Evolutionary conservation across 2,113 vertebrate species (phyloP).

Genomic region (Aptenodytes forsteri): DNA sequence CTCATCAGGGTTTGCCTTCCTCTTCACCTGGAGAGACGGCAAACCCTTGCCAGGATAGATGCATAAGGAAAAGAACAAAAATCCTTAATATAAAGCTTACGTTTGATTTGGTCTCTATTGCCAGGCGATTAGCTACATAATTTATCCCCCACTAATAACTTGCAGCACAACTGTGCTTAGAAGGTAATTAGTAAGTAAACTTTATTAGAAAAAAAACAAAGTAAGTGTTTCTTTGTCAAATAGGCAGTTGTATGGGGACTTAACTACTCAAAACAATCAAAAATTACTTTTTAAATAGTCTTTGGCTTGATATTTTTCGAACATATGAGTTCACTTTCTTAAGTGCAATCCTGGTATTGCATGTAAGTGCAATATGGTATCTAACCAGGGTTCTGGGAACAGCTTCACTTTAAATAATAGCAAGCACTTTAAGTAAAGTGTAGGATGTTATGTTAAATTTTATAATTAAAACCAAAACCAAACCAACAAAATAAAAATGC

Average conservation of each 20-base stretch:
- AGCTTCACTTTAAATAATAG: background rate
- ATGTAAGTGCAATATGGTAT: background rate
- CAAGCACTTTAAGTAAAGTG: background rate
- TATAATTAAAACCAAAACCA: background rate
- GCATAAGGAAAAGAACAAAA: background rate
- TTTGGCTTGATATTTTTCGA: background rate
- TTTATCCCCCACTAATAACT: constrained; percentile 18
- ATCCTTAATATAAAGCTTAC: background rate
- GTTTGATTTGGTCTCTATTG: background rate
- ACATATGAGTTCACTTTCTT: background rate
- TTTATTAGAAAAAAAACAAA: background rate
- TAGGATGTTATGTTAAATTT: background rate
- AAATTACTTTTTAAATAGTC: background rate
- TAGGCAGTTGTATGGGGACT: background rate
- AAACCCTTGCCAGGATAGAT: background rate
- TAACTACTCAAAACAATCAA: background rate
- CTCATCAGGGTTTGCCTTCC: background rate
- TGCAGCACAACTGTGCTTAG: background rate
- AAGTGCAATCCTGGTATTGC: background rate
- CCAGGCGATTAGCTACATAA: constrained; percentile 4
- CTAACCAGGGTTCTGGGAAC: background rate
- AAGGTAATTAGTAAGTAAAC: background rate
- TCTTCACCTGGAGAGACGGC: background rate
- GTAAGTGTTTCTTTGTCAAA: background rate
- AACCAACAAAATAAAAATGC: background rate